These are phyloP conservation scores for Zelleria hepariella DNA, from an alignment of 2,888 invertebrate genomes.

Conservation along the genomic window DNA sequence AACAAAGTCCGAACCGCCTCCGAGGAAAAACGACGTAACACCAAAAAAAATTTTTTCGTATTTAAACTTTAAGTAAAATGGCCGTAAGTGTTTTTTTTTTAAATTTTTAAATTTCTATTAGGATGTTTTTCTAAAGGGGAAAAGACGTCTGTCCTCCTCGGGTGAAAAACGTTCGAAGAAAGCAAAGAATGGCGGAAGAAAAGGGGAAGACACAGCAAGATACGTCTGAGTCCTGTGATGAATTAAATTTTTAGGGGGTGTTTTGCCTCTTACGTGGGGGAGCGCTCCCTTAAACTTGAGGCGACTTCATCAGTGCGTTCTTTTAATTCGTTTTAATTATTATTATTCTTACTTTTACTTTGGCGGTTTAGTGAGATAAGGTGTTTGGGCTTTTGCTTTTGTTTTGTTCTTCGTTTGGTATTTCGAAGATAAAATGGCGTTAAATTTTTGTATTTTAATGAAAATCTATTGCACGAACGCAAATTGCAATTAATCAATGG, in stretches of 20 bases:
- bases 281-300: conserved; percentile 52
- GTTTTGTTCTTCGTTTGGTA: background rate
- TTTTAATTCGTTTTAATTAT: conserved; percentile 62
- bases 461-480: no score
- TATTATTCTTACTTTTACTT: conserved; percentile 22
- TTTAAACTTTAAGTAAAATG: background rate
- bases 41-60: conserved; percentile 6
- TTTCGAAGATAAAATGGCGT: no score
- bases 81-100: conserved; percentile 16
- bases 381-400: background rate
- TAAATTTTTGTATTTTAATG: no score
- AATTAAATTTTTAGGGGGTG: conserved; percentile 72
- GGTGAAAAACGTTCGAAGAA: conserved; percentile 67
- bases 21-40: conserved; percentile 29
- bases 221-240: conserved; percentile 63
- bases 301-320: conserved; percentile 59
- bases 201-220: conserved; percentile 62
- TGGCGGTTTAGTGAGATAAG: background rate
- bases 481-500: no score
- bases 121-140: conserved; percentile 23
- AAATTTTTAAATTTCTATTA: conserved; percentile 22
- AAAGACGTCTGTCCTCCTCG: conserved; percentile 32
- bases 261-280: conserved; percentile 29
- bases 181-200: conserved; percentile 68
- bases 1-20: conserved; percentile 48